These are phyloP conservation scores for Eupithecia centaureata DNA, from an alignment of 2,888 invertebrate species.

Conservation along the genomic window DNA sequence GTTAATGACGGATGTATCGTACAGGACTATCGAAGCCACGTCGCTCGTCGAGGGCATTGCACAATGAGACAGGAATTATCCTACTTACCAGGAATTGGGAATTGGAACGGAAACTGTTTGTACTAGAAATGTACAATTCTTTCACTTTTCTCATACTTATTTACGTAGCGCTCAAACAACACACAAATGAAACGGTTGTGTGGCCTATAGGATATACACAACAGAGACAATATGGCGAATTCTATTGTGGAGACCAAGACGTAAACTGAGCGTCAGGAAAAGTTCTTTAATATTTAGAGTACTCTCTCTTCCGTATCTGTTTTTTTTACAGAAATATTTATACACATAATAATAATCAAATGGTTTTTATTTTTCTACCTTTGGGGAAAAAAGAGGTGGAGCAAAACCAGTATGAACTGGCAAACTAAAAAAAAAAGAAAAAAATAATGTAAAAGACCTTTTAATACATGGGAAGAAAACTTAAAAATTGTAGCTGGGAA, in stretches of 20 bases:
- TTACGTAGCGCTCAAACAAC: no score
- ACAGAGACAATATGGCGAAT: background rate
- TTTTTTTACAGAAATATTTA: background rate
- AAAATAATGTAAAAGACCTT: no score
- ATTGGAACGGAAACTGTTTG: constrained; percentile 63
- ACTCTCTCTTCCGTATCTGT: background rate
- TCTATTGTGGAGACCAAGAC: background rate
- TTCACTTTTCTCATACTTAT: constrained; percentile 18
- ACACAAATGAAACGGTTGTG: background rate
- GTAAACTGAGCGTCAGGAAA: background rate
- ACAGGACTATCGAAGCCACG: constrained; percentile 67
- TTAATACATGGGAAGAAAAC: no score
- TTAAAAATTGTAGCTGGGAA: no score
- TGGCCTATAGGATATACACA: background rate
- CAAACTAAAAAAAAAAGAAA: no score
- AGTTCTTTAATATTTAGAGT: background rate
- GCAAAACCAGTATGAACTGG: no score
- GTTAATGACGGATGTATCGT: constrained; percentile 71
- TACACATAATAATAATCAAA: background rate
- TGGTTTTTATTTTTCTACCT: background rate
- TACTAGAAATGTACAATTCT: constrained; percentile 34
- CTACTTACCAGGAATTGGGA: constrained; percentile 70
- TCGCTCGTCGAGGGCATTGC: constrained; percentile 56
- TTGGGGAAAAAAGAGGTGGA: no score
- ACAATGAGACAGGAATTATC: constrained; percentile 63